phyloP scores from a whole-genome alignment of 2,888 invertebrate species.

The Pedicia rivosa region DNA sequence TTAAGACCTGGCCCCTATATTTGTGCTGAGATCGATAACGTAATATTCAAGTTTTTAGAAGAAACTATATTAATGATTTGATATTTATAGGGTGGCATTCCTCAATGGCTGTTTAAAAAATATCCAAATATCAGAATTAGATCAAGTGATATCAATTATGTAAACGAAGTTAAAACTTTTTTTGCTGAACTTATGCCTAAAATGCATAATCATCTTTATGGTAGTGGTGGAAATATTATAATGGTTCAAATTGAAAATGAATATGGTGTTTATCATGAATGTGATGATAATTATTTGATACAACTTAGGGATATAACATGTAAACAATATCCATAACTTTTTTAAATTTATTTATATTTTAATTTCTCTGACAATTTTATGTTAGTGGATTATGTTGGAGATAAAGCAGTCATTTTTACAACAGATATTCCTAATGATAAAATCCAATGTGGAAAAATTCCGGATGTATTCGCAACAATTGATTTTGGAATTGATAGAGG shows the following conservation, averaged over 20 bases:
- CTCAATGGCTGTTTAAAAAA: constrained; percentile 49
- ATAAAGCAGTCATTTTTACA: constrained; percentile 51
- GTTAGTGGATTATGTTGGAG: constrained; percentile 20
- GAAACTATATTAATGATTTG: constrained; percentile 6
- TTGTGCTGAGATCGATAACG: constrained; percentile 75
- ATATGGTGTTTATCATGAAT: constrained; percentile 64
- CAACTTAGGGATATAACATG: constrained; percentile 49
- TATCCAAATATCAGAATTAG: constrained; percentile 44
- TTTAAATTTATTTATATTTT: constrained; percentile 1
- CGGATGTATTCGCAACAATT: constrained; percentile 57
- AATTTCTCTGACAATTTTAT: background rate
- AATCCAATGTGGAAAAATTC: constrained; percentile 46
- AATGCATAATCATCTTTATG: constrained; percentile 32
- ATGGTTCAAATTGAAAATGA: constrained; percentile 86
- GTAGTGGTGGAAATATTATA: constrained; percentile 71
- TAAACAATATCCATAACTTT: too few relatives aligned
- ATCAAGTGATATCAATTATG: constrained; percentile 41
- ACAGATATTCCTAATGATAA: constrained; percentile 50
- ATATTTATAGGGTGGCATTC: constrained; percentile 52
- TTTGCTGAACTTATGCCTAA: constrained; percentile 34
- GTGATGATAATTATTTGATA: constrained; percentile 50
- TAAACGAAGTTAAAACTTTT: constrained; percentile 35
- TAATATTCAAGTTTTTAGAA: constrained; percentile 14
- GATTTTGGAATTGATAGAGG: constrained; percentile 50
- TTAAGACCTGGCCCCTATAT: constrained; percentile 83